Percentiles rank a stretch among this genome's conserved stretches.
Evolutionary conservation across 2,797 vertebrate genomes (phyloP).

Genomic region (Melanotaenia boesemani): DNA sequence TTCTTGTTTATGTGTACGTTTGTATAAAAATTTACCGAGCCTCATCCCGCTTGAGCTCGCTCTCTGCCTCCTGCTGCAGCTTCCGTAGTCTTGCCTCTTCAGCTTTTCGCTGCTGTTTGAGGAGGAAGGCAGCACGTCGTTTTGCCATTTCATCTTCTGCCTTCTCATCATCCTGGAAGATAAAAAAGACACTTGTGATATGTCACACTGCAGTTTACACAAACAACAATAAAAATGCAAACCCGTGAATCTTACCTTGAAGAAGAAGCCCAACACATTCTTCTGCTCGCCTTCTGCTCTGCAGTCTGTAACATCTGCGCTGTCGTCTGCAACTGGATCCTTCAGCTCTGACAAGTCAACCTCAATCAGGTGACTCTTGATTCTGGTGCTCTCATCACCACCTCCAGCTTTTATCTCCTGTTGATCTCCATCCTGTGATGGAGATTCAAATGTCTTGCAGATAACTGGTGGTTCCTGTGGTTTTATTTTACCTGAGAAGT

Average conservation of each 20-base stretch:
- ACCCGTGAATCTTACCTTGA: slow-evolving; percentile 93
- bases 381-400: slow-evolving; percentile 80
- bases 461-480: slow-evolving; percentile 35
- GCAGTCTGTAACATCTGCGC: slow-evolving; percentile 65
- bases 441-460: slow-evolving; percentile 26
- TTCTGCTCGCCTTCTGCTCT: slow-evolving; percentile 91
- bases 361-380: slow-evolving; percentile 90
- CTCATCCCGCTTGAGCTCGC: slow-evolving; percentile 93
- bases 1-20: background rate
- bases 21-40: slow-evolving; percentile 82
- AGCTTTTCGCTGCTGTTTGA: slow-evolving; percentile 96
- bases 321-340: slow-evolving; percentile 78
- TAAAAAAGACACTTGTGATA: background rate
- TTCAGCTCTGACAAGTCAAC: slow-evolving; percentile 91
- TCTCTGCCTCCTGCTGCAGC: slow-evolving; percentile 91
- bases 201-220: background rate
- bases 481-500: slow-evolving; percentile 17
- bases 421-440: slow-evolving; percentile 67
- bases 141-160: slow-evolving; percentile 96
- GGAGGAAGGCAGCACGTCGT: slow-evolving; percentile 93
- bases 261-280: slow-evolving; percentile 95
- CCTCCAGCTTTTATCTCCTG: slow-evolving; percentile 36
- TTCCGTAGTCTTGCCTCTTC: slow-evolving; percentile 92
- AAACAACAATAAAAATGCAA: background rate
- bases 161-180: slow-evolving; percentile 88